Conservation (phyloP, 2,113 vertebrate genomes). For the Fukomys damarensis region DNA sequence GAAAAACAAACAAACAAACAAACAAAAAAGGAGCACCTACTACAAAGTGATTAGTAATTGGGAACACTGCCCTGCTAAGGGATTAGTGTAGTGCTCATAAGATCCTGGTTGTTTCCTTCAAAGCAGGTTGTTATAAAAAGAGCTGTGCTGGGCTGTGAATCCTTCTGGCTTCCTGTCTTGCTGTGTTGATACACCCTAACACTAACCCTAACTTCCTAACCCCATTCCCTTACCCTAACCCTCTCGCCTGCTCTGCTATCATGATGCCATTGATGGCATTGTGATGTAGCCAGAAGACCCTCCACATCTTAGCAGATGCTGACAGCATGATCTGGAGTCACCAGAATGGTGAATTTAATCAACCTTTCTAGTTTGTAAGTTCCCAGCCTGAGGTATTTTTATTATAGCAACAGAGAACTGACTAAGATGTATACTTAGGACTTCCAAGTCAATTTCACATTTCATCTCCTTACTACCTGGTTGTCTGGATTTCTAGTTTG, state of each 20-base stretch:
- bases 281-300: background rate
- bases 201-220: too few relatives aligned
- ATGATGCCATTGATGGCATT: background rate
- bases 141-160: too few relatives aligned
- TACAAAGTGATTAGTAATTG: background rate
- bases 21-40: too few relatives aligned
- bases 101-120: background rate
- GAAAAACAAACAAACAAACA: too few relatives aligned
- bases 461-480: background rate
- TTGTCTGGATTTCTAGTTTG: background rate
- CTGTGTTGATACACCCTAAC: background rate
- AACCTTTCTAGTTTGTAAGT: background rate
- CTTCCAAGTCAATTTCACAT: background rate
- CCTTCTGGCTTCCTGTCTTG: background rate
- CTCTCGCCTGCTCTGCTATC: background rate
- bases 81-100: background rate
- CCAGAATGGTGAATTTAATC: background rate
- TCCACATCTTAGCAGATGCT: background rate
- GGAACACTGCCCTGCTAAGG: background rate
- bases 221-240: too few relatives aligned
- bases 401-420: background rate
- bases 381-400: background rate
- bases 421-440: background rate
- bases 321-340: background rate
- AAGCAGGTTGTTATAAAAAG: too few relatives aligned